phyloP scores from a whole-genome alignment of 2,797 vertebrate species.

The Iguana delicatissima region DNA sequence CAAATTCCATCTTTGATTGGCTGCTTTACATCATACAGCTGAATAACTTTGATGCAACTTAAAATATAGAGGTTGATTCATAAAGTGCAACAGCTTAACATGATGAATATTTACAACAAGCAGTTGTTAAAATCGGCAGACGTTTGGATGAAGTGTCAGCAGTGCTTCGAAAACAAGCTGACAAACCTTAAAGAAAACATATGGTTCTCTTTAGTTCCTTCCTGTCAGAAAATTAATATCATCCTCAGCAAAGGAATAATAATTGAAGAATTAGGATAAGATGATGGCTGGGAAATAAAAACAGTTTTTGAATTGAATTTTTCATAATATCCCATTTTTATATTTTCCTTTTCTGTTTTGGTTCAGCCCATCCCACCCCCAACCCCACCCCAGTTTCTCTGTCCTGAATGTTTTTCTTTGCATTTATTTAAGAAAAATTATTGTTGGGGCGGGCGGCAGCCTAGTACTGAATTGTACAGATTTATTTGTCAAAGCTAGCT shows the following conservation, averaged over 20 bases:
- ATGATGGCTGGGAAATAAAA: background rate
- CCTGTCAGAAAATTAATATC: slow-evolving; percentile 32
- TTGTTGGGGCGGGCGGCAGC: background rate
- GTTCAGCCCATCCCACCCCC: too few relatives aligned
- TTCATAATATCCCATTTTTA: background rate
- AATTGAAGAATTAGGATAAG: background rate
- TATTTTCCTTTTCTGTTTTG: background rate
- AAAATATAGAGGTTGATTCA: slow-evolving; percentile 40
- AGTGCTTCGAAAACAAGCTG: slow-evolving; percentile 51
- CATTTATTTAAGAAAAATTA: background rate
- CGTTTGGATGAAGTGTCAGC: slow-evolving; percentile 52
- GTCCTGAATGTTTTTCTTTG: background rate
- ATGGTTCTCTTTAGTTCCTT: slow-evolving; percentile 46
- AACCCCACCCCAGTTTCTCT: too few relatives aligned
- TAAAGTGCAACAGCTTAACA: slow-evolving; percentile 41
- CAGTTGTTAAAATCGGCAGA: slow-evolving; percentile 54
- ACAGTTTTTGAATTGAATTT: background rate
- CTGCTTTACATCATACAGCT: background rate
- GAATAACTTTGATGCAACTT: slow-evolving; percentile 42
- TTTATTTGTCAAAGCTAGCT: background rate
- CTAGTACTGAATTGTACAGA: background rate
- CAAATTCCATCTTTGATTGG: background rate
- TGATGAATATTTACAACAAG: slow-evolving; percentile 48
- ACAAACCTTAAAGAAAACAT: slow-evolving; percentile 51
- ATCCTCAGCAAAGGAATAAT: slow-evolving; percentile 3